phyloP scores from a whole-genome alignment of 2,113 vertebrate species.

The Sebastes fasciatus region DNA sequence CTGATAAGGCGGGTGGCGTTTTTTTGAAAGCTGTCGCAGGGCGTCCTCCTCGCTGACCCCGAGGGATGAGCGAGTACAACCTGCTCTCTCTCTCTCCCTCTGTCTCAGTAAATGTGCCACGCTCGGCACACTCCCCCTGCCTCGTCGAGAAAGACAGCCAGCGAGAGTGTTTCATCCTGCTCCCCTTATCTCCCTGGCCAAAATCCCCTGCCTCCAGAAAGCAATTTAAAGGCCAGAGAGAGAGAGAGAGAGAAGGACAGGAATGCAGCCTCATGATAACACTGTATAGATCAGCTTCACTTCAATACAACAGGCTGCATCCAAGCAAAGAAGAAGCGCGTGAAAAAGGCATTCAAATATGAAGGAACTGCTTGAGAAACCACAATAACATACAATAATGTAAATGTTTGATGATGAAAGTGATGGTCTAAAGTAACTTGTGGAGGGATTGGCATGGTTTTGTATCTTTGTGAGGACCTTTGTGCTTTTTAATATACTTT shows the following conservation, averaged over 20 bases:
- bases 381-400: not conserved
- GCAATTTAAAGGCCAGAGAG: conserved; percentile 74
- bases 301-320: conserved; percentile 34
- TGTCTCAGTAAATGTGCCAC: conserved; percentile 34
- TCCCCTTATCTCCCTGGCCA: conserved; percentile 69
- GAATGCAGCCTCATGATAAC: conserved; percentile 46
- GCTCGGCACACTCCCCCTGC: conserved; percentile 30
- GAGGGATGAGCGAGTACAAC: conserved; percentile 36
- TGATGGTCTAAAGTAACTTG: not conserved
- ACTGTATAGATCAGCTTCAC: conserved; percentile 29
- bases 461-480: not conserved
- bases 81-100: conserved; percentile 28
- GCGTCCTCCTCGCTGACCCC: conserved; percentile 15
- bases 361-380: not conserved
- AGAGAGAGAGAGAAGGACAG: conserved; percentile 29
- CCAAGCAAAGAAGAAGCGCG: not conserved
- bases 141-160: conserved; percentile 41
- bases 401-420: not conserved
- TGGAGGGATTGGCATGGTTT: not conserved
- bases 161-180: conserved; percentile 60
- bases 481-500: not conserved
- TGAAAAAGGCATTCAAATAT: not conserved
- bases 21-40: conserved; percentile 5
- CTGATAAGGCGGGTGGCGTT: conserved; percentile 12
- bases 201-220: conserved; percentile 75